Base-by-base conservation (phyloP, 2,113 vertebrate species). In the Oreotrochilus melanogaster region DNA sequence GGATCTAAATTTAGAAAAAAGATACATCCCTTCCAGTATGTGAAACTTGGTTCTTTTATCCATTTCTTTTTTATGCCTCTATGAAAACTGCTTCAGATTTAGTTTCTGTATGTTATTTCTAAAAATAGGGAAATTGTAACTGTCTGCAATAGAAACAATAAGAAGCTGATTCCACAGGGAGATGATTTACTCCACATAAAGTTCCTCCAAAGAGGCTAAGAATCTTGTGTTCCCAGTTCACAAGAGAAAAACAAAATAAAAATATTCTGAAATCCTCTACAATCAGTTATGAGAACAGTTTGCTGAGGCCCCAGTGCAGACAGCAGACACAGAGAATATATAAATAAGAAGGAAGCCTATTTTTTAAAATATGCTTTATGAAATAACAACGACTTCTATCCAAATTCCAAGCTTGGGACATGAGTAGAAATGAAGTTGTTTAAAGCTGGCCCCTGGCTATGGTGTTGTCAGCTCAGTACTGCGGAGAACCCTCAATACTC, bases 231-330 rank as follows among this genome's bases (percentile, higher is more conserved):
- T 60, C 85, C 75, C 53, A 15, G 53, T 56, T 81, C 85, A 89
- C 78, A 33, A 82, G 43, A 89, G n/a, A 43, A 91, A 78, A 60
- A 18, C 14, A 75, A 65, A 91, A 67, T 74, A 62, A 87, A 87
- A 91, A 78, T 64, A 56, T 27, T 84, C 53, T n/a, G 61, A 93
- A 93, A 81, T 71, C 10, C 84, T 64, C 85, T 78, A 72, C 91
- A 89, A 76, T 64, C 47, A 43, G 60, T 80, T 91, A 71, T 16
- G 39, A 75, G 53, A 78, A 87, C 0, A 0, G 42, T 35, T 73
- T 80, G 71, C 82, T 62, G 57, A 82, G 87, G 73, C 9, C 47
- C 11, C 58, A 62, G 35, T 70, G 66, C 89, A 82, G 81, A 61
- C 21, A 86, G 74, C 79, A 79, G 37, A 65, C 54, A n/a, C 2